A percentile compares a stretch with the other conserved stretches of the same genome.
These are phyloP conservation scores for Thumatha senex DNA, from an alignment of 2,888 invertebrate species.

Conservation along the genomic window DNA sequence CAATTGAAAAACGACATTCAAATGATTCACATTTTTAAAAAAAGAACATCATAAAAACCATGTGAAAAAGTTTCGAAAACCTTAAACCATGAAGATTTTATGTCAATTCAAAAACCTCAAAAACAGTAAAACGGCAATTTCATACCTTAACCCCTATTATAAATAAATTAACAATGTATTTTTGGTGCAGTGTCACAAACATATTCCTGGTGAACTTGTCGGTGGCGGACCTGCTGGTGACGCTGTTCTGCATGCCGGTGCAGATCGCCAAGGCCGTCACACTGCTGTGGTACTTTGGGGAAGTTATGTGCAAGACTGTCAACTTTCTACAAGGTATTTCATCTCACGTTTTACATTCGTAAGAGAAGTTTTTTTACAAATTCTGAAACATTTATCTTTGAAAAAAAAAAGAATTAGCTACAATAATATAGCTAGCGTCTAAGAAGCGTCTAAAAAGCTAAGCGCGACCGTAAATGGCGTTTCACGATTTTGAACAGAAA, in stretches of 20 bases:
- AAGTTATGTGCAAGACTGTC: conserved; percentile 88
- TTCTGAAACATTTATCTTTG: not conserved
- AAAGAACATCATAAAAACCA: too few species aligned
- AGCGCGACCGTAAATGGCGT: too few species aligned
- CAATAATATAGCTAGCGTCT: too few species aligned
- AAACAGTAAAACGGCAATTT: too few species aligned
- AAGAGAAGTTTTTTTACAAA: not conserved
- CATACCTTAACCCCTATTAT: not conserved
- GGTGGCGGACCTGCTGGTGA: conserved; percentile 88
- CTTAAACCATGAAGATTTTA: too few species aligned
- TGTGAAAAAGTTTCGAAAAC: too few species aligned
- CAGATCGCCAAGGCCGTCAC: conserved; percentile 88
- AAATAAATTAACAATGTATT: not conserved
- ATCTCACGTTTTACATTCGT: not conserved
- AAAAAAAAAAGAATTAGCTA: too few species aligned
- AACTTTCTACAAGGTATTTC: conserved; percentile 88
- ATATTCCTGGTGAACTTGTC: conserved; percentile 90
- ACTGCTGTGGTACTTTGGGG: conserved; percentile 88
- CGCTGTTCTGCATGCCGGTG: conserved; percentile 89
- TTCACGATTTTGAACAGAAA: too few species aligned
- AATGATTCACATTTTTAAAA: too few species aligned
- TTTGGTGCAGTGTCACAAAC: conserved; percentile 87
- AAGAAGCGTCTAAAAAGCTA: too few species aligned
- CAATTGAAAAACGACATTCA: too few species aligned
- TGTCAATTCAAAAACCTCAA: too few species aligned